phyloP scores from a whole-genome alignment of 1,140 invertebrate species.

The Holcopasites calliopsidis region DNA sequence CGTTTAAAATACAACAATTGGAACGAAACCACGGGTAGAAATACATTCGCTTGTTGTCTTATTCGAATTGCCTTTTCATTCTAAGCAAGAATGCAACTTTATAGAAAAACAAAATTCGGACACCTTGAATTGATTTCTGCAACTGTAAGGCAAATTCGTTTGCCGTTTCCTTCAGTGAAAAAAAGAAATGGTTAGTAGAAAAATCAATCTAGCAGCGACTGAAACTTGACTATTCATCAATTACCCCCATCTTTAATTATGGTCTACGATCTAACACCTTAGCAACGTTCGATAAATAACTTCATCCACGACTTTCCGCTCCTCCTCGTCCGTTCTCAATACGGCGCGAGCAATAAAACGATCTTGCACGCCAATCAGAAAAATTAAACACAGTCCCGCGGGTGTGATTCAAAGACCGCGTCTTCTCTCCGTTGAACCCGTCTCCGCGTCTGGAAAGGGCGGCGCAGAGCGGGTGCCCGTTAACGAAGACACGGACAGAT shows the following conservation, averaged over 20 bases:
- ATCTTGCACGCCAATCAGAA: conserved; percentile 6
- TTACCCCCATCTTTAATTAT: neutral
- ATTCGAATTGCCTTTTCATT: no score
- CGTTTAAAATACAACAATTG: no score
- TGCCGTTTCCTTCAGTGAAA: no score
- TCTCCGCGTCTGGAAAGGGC: conserved; percentile 4
- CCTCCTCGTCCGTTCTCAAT: neutral
- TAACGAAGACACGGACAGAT: conserved; percentile 41
- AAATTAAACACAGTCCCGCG: neutral
- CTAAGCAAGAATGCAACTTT: no score
- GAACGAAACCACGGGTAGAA: no score
- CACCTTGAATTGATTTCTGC: no score
- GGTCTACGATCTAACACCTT: no score
- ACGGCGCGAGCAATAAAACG: neutral
- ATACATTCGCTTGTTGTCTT: no score
- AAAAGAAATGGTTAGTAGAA: no score
- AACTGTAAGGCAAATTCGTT: no score
- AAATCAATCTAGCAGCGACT: no score
- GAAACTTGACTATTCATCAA: neutral
- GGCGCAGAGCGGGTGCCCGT: neutral
- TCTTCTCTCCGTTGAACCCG: neutral
- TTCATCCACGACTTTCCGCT: neutral
- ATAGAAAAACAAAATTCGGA: no score
- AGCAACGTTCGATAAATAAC: neutral
- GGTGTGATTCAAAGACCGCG: conserved; percentile 6